Base-by-base conservation (phyloP, 2,113 vertebrate genomes). In the Ailurus styani region DNA sequence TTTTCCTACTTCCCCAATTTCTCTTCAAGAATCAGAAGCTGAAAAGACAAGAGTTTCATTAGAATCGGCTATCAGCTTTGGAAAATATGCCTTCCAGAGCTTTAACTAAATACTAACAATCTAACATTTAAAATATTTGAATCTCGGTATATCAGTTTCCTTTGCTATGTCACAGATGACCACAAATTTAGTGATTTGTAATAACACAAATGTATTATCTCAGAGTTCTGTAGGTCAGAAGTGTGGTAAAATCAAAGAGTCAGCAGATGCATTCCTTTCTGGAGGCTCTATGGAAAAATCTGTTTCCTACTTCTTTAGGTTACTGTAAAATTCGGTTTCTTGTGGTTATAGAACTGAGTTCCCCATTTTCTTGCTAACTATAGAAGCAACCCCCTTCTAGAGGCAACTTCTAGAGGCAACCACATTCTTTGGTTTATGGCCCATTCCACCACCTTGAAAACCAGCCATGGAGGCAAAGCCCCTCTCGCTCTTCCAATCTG, bases 21-120 rank as follows among this genome's bases (percentile, higher is more conserved):
- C n/a, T 96, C 13, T 88, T 93, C 42, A 81, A 91, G 86, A 88
- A 52, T 75, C 42, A 77, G 40, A 89, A 70, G 78, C 84, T 79
- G 47, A 82, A 81, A 83, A 34, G 15, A 31, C 45, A 95, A 90
- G n/a, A 57, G 25, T 84, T 90, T 66, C 82, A 21, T 70, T 95
- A 78, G 77, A 95, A 83, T 93, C 20, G 55, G 40, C 1, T 64
- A 50, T 91, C 25, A 72, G 66, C 18, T 52, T 95, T 14, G 8
- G 64, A 47, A 94, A 93, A 75, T 60, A 42, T 37, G 20, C 31
- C 42, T 85, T 72, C 64, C 81, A 54, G 90, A 52, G 9, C 37
- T 47, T 42, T 73, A 68, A 79, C 82, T 87, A 70, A 86, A 40
- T 72, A 25, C 5, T 50, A 90, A n/a, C 42, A 78, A 50, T 75